These are phyloP conservation scores for Chauna torquata DNA, from an alignment of 2,113 vertebrate genomes.

Conservation along the genomic window DNA sequence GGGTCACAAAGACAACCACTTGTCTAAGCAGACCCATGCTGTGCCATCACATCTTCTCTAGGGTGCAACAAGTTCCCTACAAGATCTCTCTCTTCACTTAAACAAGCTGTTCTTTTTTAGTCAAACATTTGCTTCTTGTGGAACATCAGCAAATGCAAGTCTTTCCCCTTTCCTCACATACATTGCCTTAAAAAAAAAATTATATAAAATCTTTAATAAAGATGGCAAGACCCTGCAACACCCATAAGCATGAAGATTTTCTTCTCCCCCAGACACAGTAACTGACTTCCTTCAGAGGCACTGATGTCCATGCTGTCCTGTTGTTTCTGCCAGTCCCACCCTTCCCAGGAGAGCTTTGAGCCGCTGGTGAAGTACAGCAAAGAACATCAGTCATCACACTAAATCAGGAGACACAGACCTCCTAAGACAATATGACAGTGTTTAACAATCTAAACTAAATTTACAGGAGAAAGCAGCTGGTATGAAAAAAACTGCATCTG, in stretches of 20 bases:
- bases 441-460: neutral
- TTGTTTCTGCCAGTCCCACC: neutral
- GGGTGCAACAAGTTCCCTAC: neutral
- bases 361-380: neutral
- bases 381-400: neutral
- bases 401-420: neutral
- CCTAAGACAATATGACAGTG: neutral
- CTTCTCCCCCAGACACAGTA: neutral
- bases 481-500: neutral
- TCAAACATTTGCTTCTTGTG: neutral
- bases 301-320: accelerated
- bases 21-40: neutral
- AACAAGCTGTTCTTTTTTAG: neutral
- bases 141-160: neutral
- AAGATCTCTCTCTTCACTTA: neutral
- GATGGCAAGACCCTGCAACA: neutral
- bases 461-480: neutral
- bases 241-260: neutral
- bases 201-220: neutral
- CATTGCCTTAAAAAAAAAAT: neutral
- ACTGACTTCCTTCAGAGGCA: neutral
- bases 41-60: neutral
- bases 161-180: neutral
- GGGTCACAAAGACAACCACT: neutral
- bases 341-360: neutral